Conservation (phyloP, 1,140 invertebrate species). For the Chymomyza costata region DNA sequence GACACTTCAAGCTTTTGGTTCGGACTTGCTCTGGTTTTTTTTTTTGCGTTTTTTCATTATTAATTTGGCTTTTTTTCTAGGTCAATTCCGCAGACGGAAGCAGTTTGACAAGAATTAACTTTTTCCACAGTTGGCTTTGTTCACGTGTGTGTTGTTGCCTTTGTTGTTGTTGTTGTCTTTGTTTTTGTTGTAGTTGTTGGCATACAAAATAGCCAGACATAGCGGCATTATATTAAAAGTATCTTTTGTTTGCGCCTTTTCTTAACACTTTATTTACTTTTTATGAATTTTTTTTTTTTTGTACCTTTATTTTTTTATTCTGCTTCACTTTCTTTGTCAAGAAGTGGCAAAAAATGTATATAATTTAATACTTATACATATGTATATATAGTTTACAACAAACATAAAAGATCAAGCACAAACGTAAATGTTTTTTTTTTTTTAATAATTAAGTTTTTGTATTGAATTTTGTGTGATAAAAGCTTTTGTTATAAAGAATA, state of each 20-base stretch:
- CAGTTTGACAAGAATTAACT: constrained; percentile 65
- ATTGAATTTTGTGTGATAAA: too few species aligned
- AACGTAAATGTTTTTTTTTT: not conserved
- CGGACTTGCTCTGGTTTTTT: constrained; percentile 34
- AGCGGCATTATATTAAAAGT: too few species aligned
- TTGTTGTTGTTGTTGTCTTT: not conserved
- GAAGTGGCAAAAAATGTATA: too few species aligned
- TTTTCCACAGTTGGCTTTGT: constrained; percentile 48
- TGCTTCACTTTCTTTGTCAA: constrained; percentile 58
- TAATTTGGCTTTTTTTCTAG: constrained; percentile 61
- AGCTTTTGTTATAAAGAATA: too few species aligned
- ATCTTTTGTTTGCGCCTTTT: constrained; percentile 59
- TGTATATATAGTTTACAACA: not conserved
- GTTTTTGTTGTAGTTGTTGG: constrained; percentile 9
- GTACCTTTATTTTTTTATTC: constrained; percentile 42
- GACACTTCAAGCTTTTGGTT: constrained; percentile 26
- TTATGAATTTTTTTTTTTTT: too few species aligned
- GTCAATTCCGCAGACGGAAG: constrained; percentile 63
- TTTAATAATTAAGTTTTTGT: not conserved
- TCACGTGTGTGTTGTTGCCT: constrained; percentile 1
- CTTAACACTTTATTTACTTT: constrained; percentile 69
- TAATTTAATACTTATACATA: not conserved
- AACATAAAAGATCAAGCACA: not conserved
- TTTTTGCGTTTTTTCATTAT: constrained; percentile 48
- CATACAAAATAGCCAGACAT: constrained; percentile 20